Conservation (phyloP, 2,888 invertebrate species). For the Tridacna crocea region DNA sequence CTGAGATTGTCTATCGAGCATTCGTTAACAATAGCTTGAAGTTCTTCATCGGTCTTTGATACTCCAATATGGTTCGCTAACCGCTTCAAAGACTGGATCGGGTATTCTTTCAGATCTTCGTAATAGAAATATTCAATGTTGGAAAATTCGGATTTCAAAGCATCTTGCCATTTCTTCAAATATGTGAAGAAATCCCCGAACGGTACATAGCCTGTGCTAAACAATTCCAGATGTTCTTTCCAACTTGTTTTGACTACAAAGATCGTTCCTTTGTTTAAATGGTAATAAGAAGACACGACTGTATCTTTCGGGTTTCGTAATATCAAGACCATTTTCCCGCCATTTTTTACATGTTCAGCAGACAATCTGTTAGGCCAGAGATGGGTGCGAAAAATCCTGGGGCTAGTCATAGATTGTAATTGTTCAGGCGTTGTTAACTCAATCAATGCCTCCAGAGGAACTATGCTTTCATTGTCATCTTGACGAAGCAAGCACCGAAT, state of each 20-base stretch:
- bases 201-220: neutral
- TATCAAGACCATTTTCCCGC: neutral
- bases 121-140: neutral
- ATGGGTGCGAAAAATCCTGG: neutral
- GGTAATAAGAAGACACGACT: neutral
- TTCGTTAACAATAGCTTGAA: neutral
- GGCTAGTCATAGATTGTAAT: neutral
- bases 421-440: neutral
- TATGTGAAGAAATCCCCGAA: neutral
- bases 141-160: neutral
- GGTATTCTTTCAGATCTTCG: constrained; percentile 1
- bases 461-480: neutral
- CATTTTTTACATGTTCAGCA: neutral
- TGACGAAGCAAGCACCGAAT: constrained; percentile 1
- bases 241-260: neutral
- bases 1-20: neutral
- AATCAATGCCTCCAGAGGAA: neutral
- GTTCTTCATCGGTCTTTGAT: neutral
- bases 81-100: neutral
- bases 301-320: neutral
- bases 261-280: neutral
- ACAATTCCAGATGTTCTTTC: neutral
- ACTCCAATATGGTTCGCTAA: constrained; percentile 11
- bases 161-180: neutral
- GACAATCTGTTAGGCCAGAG: neutral